Base-by-base conservation (phyloP, 2,888 invertebrate genomes). In the Cephus rjabovi region DNA sequence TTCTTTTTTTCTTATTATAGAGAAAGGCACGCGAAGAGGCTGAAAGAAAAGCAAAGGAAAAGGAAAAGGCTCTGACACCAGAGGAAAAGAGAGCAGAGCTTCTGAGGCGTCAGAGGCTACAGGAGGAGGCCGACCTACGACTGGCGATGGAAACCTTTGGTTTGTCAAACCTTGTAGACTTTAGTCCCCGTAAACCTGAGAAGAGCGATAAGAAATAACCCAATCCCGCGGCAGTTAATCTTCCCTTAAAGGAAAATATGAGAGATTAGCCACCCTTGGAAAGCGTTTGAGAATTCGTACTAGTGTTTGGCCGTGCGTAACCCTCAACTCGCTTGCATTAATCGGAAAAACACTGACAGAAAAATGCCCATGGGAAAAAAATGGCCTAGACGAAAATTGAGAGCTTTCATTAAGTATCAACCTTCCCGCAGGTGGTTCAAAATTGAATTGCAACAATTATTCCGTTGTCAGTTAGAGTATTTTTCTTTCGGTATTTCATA, bases 91-190 rank as follows among this genome's bases (percentile, higher is more conserved):
- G 94, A 75, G 95, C 95, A 4, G 96, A 97, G 89, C 96, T 96
- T 90, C 92, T 97, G 77, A 94, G 95, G 75, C 93, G 94, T 83
- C 96, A 97, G 91, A 96, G 97, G 92, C 92, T 97, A 76, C 96
- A 97, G 90, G 96, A 97, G 91, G 98, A 98, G 91, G 95, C 97
- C 0, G 98, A 98, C 91, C 93, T 98, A 77, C 94, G 95, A 88
- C 93, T 97, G 84, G 97, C 98, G 75, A 94, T 97, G 93, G 98
- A 98, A 90, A 96, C 97, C 80, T 97, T 98, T 92, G 97, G 97
- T 92, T 91, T 91, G 91, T 91, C 91, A 84, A 91, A 90, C 86
- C 91, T 91, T 89, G 91, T 91, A 89, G 91, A 91, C 87, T 91
- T 91, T 91, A 90, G 90, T 87, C 88, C 89, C 81, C 90, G 91